Conservation (phyloP, 2,113 vertebrate genomes). For the Elephantulus edwardii region DNA sequence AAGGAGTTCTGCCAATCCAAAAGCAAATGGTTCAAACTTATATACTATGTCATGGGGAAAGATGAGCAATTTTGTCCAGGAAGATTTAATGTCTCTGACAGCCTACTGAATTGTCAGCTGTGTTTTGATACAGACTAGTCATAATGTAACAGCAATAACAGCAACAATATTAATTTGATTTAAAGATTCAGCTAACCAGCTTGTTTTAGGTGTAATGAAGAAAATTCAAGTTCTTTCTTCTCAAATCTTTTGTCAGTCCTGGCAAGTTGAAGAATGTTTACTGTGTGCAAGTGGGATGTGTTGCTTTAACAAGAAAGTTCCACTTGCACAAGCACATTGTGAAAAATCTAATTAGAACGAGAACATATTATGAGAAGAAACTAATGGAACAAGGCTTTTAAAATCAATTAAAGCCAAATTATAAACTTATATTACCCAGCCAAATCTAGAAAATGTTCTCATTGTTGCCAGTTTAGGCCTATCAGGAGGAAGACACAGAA, state of each 20-base stretch:
- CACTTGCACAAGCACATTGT: not conserved
- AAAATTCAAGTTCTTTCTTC: not conserved
- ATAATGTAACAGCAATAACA: too few relatives aligned
- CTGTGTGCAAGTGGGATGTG: not conserved
- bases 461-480: not conserved
- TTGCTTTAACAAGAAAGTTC: slow-evolving; percentile 7
- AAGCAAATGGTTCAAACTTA: too few relatives aligned
- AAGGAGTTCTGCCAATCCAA: too few relatives aligned
- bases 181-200: not conserved
- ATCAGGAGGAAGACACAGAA: not conserved
- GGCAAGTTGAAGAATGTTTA: not conserved
- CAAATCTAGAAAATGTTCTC: too few relatives aligned
- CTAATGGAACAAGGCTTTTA: slow-evolving; percentile 32
- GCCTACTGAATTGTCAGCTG: too few relatives aligned
- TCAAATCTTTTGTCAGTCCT: not conserved
- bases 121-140: too few relatives aligned
- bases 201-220: not conserved
- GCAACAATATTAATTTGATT: slow-evolving; percentile 8
- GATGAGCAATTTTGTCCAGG: too few relatives aligned
- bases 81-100: too few relatives aligned
- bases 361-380: not conserved
- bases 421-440: not conserved
- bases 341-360: slow-evolving; percentile 30
- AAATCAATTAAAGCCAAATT: slow-evolving; percentile 21
- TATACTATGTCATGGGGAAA: too few relatives aligned